Conservation (phyloP, 2,797 vertebrate species). For the Hemibagrus guttatus region DNA sequence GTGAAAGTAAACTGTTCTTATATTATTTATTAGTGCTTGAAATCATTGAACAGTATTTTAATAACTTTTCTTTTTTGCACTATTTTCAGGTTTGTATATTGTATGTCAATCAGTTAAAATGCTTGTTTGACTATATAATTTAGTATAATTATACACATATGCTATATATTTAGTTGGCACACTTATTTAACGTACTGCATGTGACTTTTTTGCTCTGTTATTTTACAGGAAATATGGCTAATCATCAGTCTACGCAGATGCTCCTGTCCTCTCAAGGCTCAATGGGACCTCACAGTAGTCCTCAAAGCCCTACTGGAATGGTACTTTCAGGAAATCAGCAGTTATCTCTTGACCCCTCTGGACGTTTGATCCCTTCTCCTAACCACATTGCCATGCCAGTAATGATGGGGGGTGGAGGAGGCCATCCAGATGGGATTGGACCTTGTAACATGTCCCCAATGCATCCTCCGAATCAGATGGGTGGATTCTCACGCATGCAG, state of each 20-base stretch:
- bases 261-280: conserved; percentile 72
- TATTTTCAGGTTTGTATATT: not conserved
- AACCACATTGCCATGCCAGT: conserved; percentile 87
- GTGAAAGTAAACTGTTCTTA: not conserved
- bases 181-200: not conserved
- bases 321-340: conserved; percentile 86
- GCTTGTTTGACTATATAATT: not conserved
- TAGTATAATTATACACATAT: not conserved
- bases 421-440: conserved; percentile 81
- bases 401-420: conserved; percentile 77
- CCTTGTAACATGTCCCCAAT: conserved; percentile 84
- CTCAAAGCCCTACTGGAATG: conserved; percentile 92
- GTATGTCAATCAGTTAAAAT: not conserved
- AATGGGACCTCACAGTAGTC: conserved; percentile 76
- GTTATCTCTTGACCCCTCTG: conserved; percentile 85
- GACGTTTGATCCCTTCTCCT: conserved; percentile 85
- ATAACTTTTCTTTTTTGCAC: not conserved
- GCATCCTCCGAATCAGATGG: conserved; percentile 83
- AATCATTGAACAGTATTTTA: not conserved
- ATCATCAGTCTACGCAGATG: conserved; percentile 75
- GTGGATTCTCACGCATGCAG: conserved; percentile 86
- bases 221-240: conserved; percentile 80
- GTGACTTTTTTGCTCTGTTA: conserved; percentile 24
- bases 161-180: not conserved
- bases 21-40: not conserved